Percentiles rank a stretch among this genome's conserved stretches.
Evolutionary conservation across 2,113 vertebrate species (phyloP).

Genomic region (Odobenus rosmarus): DNA sequence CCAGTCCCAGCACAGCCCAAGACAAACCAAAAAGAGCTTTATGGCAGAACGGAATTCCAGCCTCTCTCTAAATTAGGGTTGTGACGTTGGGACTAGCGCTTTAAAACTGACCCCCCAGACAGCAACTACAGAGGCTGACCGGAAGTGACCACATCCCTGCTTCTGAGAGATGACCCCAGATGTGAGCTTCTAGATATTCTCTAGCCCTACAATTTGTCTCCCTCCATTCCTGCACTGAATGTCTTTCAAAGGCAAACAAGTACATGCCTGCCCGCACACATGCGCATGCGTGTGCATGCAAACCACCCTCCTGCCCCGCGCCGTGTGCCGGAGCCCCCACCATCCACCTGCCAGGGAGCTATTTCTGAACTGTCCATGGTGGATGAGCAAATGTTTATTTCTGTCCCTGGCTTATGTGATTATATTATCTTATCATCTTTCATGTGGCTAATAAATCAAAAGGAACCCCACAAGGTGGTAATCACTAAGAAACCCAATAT

Average conservation of each 20-base stretch:
- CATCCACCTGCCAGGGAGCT: background rate
- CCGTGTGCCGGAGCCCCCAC: background rate
- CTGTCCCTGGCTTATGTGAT: slow-evolving; percentile 14
- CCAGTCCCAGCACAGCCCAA: background rate
- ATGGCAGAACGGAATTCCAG: background rate
- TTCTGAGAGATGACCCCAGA: background rate
- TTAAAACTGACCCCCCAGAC: background rate
- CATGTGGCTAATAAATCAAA: slow-evolving; percentile 56
- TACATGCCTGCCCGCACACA: background rate
- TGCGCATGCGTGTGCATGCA: background rate
- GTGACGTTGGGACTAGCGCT: background rate
- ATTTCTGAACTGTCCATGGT: background rate
- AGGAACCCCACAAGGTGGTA: slow-evolving; percentile 31
- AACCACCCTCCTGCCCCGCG: background rate
- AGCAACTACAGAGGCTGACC: background rate
- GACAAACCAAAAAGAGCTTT: background rate
- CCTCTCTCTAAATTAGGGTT: background rate
- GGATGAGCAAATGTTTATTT: slow-evolving; percentile 3
- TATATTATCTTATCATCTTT: slow-evolving; percentile 50
- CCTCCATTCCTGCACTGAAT: background rate
- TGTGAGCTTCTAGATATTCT: background rate
- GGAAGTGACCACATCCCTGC: background rate
- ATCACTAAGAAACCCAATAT: slow-evolving; percentile 33
- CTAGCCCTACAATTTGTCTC: background rate
- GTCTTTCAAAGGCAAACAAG: background rate